Evolutionary conservation across 1,140 invertebrate species (phyloP), one percentile per base, ranked within the genome.

Genomic region (Pseudobourletiella spinata): DNA sequence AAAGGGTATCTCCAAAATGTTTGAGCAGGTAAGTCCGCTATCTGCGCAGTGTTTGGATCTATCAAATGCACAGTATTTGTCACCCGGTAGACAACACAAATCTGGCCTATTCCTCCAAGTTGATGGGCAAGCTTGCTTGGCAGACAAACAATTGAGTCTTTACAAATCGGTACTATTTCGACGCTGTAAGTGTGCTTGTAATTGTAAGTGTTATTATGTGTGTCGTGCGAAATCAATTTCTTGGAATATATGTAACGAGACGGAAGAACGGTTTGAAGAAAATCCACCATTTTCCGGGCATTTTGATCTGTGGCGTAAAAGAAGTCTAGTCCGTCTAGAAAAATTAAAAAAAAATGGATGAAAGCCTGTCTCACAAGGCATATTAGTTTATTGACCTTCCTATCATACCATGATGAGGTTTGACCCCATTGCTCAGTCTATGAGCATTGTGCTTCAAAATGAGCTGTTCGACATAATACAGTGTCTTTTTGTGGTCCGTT

Each of bases 391-490:
- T n/a, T n/a, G n/a, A n/a, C n/a, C n/a, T n/a, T n/a, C n/a, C 3
- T 22, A 28, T 56, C 72, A 78, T 78, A 86, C 91, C 93, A 79
- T 91, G 84, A 71, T 86, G 84, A 24, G 91, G 86, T 79, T 98
- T 99, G 57, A 99, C 96, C 65, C 90, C 92, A 28, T 95, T 77
- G 18, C 93, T 89, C 71, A 93, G 87, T 66, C 86, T 83, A 76
- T 98, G 94, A 16, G 90, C 92, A 72, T 87, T 90, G 73, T 97
- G 87, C 74, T 98, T 99, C 55, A 99, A 77, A 72, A 99, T 94
- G 43, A 98, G 73, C 73, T 99, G 97, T 76, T 99, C 97, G 71
- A 99, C 79, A 74, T 98, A 99, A 74, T 89, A 99, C 73, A 99
- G 92, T 1, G 96, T 98, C 76, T 98, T 99, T 73, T 96, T 96